Conservation (phyloP, 2,797 vertebrate species). For the Enteromius mattozi region DNA sequence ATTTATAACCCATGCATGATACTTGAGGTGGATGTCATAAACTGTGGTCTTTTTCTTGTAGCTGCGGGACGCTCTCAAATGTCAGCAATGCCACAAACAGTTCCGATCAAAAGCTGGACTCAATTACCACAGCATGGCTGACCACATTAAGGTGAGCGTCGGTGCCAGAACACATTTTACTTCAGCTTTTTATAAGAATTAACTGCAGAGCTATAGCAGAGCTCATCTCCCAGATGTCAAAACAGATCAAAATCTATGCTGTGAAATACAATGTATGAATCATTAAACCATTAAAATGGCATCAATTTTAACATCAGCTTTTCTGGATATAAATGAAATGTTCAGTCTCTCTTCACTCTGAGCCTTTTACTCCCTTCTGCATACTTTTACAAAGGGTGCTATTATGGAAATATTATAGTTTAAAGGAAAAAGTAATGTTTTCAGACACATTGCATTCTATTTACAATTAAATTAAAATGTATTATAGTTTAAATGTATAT, state of each 20-base stretch:
- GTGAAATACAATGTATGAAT: background rate
- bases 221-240: background rate
- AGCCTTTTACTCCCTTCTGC: no score
- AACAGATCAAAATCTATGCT: background rate
- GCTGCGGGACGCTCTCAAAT: conserved; percentile 96
- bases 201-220: background rate
- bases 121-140: conserved; percentile 97
- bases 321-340: background rate
- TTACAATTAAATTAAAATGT: background rate
- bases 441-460: background rate
- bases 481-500: background rate
- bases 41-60: conserved; percentile 68
- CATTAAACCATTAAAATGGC: background rate
- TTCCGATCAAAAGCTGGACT: conserved; percentile 97
- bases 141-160: conserved; percentile 80
- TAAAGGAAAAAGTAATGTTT: background rate
- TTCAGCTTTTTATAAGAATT: background rate
- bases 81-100: conserved; percentile 95
- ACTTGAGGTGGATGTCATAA: background rate
- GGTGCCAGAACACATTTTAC: background rate
- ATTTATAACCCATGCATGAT: conserved; percentile 5
- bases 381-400: background rate
- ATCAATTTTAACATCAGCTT: background rate
- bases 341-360: background rate
- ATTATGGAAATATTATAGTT: background rate